phyloP scores from a whole-genome alignment of 64 coral and sea anemone species.

The Stylophora pistillata region DNA sequence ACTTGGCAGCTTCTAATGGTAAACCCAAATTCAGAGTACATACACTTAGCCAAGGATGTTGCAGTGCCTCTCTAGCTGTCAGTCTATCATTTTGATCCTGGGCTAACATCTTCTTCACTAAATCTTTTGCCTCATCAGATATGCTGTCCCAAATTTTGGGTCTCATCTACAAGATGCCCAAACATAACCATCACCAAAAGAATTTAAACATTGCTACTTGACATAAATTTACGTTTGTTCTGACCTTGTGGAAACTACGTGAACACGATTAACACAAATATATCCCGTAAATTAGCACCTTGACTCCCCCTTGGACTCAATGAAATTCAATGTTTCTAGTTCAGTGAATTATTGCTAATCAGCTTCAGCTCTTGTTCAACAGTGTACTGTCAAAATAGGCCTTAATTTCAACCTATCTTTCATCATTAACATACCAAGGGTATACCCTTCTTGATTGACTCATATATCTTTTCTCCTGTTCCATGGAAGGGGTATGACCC shows the following conservation, averaged over 20 bases:
- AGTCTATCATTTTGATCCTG: conserved; percentile 76
- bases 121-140: conserved; percentile 85
- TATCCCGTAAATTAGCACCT: too few species aligned
- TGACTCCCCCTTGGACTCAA: too few species aligned
- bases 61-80: conserved; percentile 84
- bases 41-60: conserved; percentile 93
- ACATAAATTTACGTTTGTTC: too few species aligned
- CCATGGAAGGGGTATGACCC: conserved; percentile 93
- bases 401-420: background rate
- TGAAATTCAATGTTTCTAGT: too few species aligned
- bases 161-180: conserved; percentile 75
- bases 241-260: too few species aligned
- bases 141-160: conserved; percentile 91
- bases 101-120: conserved; percentile 75
- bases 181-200: too few species aligned
- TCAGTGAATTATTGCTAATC: too few species aligned
- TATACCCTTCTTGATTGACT: conserved; percentile 82
- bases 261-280: too few species aligned
- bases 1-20: background rate
- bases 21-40: background rate
- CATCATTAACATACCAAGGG: conserved; percentile 55
- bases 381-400: background rate
- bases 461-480: conserved; percentile 95
- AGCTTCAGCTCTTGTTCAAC: too few species aligned
- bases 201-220: too few species aligned